Evolutionary conservation across 2,113 vertebrate genomes (phyloP), one percentile per base, ranked within the genome.

Genomic region (Peromyscus maniculatus): DNA sequence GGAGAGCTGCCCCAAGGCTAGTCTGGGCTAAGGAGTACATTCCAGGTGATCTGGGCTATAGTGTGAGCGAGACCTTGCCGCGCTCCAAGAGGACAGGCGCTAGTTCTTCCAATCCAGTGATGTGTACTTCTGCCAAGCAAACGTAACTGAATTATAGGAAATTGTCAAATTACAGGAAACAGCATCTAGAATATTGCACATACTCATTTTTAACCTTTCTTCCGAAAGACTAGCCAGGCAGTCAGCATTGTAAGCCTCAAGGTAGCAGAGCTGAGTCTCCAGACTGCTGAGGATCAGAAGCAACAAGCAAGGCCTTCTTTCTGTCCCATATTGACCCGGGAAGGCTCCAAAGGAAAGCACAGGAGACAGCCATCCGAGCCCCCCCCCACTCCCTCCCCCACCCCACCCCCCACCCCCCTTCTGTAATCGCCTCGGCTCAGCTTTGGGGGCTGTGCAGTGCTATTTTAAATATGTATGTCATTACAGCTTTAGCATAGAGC

Each of bases 401-500:
- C 39, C 39, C 39, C 39, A 43, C 66, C 11, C 92, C 93, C 31
- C 39, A 43, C 39, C 39, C 72, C 93, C 24, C 22, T 12, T 92
- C 39, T 43, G 28, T 33, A 93, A 87, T 72, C 39, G 39, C 89
- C 78, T 92, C 6, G 31, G 87, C 57, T 93, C 11, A 0, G 75
- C n/a, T 89, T 84, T 83, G 72, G 69, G 96, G 93, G 57, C 84
- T 80, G 72, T 84, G 7, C 22, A 46, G 62, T 84, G 86, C 80
- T 96, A 74, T 95, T 96, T 95, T 94, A 55, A 43, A 87, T 94
- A 91, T 77, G 17, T 93, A 78, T 93, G 88, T 96, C 94, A 83
- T 95, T 84, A 72, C 64, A 91, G 33, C 83, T 96, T 97, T 83
- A 90, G 71, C 55, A 39, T 57, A 36, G 75, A 55, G 84, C 91